Base-by-base conservation (phyloP, 2,797 vertebrate genomes). In the Monodelphis domestica region DNA sequence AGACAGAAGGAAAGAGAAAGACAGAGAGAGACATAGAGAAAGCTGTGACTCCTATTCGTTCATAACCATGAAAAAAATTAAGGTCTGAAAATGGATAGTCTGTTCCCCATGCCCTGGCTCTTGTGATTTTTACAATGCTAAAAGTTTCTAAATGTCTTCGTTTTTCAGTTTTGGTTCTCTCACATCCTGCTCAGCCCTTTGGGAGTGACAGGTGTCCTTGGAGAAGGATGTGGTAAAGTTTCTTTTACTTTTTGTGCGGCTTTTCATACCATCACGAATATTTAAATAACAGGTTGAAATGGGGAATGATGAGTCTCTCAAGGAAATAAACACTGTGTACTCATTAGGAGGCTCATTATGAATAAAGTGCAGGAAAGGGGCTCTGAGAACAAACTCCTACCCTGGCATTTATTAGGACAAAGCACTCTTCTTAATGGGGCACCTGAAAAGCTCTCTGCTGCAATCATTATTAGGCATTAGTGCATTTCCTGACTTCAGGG, bases 341-440 rank as follows among this genome's bases (percentile, higher is more conserved):
- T 98, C 98, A 98, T 98, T 98, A 98, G 98, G 98, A 98, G 98
- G 91, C 97, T 98, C 98, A 97, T 98, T 98, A 98, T 98, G 98
- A 98, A 98, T 98, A 98, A 98, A 98, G 98, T 97, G 94, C 98
- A 98, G 98, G 96, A 96, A 98, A 98, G 98, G 98, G 98, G 97
- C 98, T 98, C 97, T 98, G 98, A 98, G 98, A 98, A 96, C 97
- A 98, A 97, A 96, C 97, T 98, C 97, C 97, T 97, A 97, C 57
- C 0, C 94, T 97, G 94, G 96, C 98, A 97, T 98, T 98, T 98
- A 98, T 98, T 98, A 98, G 98, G 98, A 98, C 98, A 98, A 98
- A 98, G 97, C 98, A 90, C 94, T 98, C 94, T 98, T 97, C 98
- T 98, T 98, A 98, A 98, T 97, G 98, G 98, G 97, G 97, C 96